A percentile compares a stretch with the other conserved stretches of the same genome.
phyloP scores from a whole-genome alignment of 2,888 invertebrate genomes.

The Yponomeuta malinellus region DNA sequence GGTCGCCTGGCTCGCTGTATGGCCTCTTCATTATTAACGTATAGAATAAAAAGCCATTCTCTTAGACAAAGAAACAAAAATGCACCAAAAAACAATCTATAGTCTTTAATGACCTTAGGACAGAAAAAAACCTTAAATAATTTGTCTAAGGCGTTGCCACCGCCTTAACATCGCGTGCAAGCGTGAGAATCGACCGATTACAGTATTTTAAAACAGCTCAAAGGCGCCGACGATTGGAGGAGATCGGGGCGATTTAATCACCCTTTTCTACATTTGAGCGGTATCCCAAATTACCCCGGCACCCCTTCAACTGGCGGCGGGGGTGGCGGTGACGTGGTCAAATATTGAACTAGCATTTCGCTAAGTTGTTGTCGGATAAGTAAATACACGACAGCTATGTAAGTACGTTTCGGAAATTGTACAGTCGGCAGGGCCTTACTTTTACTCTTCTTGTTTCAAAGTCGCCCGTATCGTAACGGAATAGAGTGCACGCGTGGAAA shows the following conservation, averaged over 20 bases:
- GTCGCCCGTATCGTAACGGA: too few relatives aligned
- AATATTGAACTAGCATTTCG: not conserved
- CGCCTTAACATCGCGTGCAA: conserved; percentile 15
- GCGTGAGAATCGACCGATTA: conserved; percentile 14
- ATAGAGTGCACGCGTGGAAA: too few relatives aligned
- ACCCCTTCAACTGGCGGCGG: not conserved
- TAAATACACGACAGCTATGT: too few relatives aligned
- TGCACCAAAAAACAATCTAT: not conserved
- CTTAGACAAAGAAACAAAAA: not conserved
- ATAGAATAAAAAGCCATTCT: not conserved
- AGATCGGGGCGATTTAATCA: conserved; percentile 8
- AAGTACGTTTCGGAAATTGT: too few relatives aligned
- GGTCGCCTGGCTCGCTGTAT: too few relatives aligned
- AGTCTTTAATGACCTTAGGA: not conserved
- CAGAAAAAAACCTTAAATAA: not conserved
- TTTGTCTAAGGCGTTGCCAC: not conserved
- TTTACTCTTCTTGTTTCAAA: too few relatives aligned
- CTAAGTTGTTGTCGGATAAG: too few relatives aligned
- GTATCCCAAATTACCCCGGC: not conserved
- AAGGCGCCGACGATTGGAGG: conserved; percentile 13
- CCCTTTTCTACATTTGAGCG: conserved; percentile 5
- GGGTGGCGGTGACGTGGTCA: not conserved
- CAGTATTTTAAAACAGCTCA: conserved; percentile 14
- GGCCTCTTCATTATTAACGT: not conserved
- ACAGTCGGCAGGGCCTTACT: too few relatives aligned